phyloP scores from a whole-genome alignment of 2,888 invertebrate species.

The Nymphalis c-album region DNA sequence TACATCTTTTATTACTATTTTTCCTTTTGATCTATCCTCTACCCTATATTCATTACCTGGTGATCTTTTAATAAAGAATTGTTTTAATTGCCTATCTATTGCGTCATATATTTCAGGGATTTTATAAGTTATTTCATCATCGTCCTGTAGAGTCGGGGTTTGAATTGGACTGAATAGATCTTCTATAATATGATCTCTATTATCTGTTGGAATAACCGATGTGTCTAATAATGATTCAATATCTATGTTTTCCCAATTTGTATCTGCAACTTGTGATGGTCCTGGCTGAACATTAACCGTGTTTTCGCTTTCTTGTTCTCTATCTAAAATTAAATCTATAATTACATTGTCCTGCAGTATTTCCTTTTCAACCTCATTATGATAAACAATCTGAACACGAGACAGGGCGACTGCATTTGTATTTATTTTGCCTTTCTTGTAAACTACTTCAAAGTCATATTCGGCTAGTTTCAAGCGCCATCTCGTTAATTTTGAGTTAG shows the following conservation, averaged over 20 bases:
- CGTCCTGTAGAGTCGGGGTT: neutral
- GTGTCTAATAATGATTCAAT: no score
- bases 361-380: no score
- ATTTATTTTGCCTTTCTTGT: neutral
- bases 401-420: neutral
- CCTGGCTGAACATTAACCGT: no score
- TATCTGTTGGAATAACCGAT: no score
- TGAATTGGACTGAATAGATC: no score
- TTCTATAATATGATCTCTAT: no score
- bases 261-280: no score
- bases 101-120: neutral
- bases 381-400: neutral
- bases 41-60: neutral
- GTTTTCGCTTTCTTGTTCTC: no score
- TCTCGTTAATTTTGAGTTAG: neutral
- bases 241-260: no score
- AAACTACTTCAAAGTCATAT: neutral
- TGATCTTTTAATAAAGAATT: neutral
- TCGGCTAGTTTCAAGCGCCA: neutral
- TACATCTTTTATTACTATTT: no score
- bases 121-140: neutral
- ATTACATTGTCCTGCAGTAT: neutral
- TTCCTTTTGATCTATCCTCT: no score
- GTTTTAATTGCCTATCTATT: conserved; percentile 2
- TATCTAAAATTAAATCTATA: no score